A percentile compares a stretch with the other conserved stretches of the same genome.
These are phyloP conservation scores for Ophonus ardosiacus DNA, from an alignment of 2,888 invertebrate genomes.

Conservation along the genomic window DNA sequence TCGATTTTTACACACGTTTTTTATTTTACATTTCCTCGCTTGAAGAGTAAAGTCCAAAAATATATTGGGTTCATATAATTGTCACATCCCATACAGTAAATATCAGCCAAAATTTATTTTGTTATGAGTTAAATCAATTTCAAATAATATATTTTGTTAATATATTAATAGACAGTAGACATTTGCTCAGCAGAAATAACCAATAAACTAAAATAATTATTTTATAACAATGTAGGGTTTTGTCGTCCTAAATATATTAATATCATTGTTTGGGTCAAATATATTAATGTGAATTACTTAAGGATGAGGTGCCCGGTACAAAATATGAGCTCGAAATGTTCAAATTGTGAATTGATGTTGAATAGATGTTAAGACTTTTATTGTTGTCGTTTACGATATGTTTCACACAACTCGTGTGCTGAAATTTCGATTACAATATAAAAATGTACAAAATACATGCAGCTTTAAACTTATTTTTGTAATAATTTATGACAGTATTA, in stretches of 20 bases:
- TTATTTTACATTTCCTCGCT: too few species aligned
- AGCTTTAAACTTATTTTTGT: background rate
- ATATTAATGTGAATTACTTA: background rate
- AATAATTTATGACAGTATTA: background rate
- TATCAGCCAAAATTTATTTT: background rate
- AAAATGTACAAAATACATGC: constrained; percentile 3
- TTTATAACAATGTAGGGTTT: constrained; percentile 19
- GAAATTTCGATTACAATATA: constrained; percentile 2
- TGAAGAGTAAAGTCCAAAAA: background rate
- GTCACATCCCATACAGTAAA: background rate
- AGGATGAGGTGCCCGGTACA: background rate
- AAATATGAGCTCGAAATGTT: constrained; percentile 26
- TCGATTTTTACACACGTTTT: too few species aligned
- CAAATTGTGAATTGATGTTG: constrained; percentile 37
- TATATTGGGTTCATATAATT: background rate
- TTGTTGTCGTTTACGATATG: background rate
- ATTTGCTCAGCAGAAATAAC: constrained; percentile 23
- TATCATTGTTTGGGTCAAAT: background rate
- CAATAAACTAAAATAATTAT: constrained; percentile 6
- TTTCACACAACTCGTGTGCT: constrained; percentile 11
- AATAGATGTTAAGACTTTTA: constrained; percentile 22
- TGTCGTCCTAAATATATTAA: background rate
- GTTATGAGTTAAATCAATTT: background rate
- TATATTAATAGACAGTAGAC: constrained; percentile 10
- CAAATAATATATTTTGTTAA: constrained; percentile 9